A percentile compares a stretch with the other conserved stretches of the same genome.
These are phyloP conservation scores for Bovichtus variegatus DNA, from an alignment of 2,797 vertebrate genomes.

Conservation along the genomic window DNA sequence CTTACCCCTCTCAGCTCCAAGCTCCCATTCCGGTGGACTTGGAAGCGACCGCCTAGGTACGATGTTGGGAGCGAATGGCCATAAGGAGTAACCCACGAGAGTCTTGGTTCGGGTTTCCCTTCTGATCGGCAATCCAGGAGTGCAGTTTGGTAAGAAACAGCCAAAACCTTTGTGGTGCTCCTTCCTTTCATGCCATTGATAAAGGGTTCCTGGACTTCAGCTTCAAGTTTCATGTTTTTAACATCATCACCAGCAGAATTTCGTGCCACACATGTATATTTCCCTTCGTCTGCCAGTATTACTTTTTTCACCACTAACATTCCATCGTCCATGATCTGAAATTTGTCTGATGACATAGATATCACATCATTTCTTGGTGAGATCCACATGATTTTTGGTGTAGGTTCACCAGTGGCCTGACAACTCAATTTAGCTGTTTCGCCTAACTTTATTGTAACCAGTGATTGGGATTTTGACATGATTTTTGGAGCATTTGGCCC, in stretches of 20 bases:
- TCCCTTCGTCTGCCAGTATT: constrained; percentile 81
- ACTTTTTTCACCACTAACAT: constrained; percentile 82
- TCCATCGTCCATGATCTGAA: constrained; percentile 77
- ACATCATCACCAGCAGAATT: constrained; percentile 85
- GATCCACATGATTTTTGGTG: constrained; percentile 83
- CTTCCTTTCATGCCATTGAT: constrained; percentile 79
- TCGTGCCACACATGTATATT: constrained; percentile 83
- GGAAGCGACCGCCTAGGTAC: constrained; percentile 85
- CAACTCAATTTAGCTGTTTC: constrained; percentile 79
- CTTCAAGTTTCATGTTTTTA: constrained; percentile 81
- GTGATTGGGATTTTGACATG: constrained; percentile 68
- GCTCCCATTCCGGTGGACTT: constrained; percentile 86
- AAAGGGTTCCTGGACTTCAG: constrained; percentile 78
- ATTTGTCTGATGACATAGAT: constrained; percentile 70
- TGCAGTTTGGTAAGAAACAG: constrained; percentile 84
- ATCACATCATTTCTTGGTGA: constrained; percentile 83
- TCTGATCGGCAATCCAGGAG: constrained; percentile 83
- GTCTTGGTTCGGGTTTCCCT: constrained; percentile 83
- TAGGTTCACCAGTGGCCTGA: constrained; percentile 80
- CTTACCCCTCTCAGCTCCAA: constrained; percentile 86
- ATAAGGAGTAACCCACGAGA: constrained; percentile 84
- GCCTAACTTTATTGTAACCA: constrained; percentile 74
- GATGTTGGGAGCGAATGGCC: constrained; percentile 79
- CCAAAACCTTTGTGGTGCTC: constrained; percentile 67
- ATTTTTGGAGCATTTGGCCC: constrained; percentile 78